phyloP scores from a whole-genome alignment of 2,888 invertebrate species.

The Lasioglossum zephyrum region DNA sequence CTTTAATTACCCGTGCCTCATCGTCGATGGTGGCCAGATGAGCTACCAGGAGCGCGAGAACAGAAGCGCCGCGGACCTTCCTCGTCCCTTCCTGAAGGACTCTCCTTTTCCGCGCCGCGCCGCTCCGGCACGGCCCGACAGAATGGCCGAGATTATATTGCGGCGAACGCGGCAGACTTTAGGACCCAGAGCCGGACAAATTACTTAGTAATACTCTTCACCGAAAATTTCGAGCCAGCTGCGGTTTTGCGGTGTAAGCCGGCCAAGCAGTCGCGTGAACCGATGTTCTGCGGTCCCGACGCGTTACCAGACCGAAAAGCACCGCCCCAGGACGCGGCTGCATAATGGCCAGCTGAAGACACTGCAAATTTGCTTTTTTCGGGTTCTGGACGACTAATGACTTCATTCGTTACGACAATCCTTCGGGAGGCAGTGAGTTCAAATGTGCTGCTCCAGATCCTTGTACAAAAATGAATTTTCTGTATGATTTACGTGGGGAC shows the following conservation, averaged over 20 bases:
- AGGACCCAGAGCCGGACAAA: constrained; percentile 65
- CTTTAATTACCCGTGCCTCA: constrained; percentile 70
- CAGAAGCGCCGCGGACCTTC: constrained; percentile 11
- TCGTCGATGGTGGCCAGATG: constrained; percentile 67
- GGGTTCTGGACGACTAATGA: background rate
- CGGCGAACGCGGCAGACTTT: constrained; percentile 56
- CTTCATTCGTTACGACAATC: constrained; percentile 2
- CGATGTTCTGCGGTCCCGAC: constrained; percentile 55
- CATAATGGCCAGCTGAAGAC: background rate
- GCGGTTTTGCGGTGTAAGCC: constrained; percentile 71
- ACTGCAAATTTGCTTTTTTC: background rate
- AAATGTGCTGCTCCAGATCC: background rate
- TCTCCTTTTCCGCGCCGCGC: constrained; percentile 1
- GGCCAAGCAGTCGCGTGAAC: constrained; percentile 62
- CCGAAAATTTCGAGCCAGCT: constrained; percentile 70
- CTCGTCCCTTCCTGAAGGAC: background rate
- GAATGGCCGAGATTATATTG: constrained; percentile 64
- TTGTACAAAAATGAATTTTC: background rate
- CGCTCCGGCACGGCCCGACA: constrained; percentile 9
- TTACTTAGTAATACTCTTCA: constrained; percentile 73
- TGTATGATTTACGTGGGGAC: background rate
- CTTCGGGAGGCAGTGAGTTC: background rate
- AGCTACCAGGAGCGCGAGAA: constrained; percentile 29
- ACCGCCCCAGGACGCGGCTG: background rate
- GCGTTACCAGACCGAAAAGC: constrained; percentile 46